Conservation (phyloP, 2,888 invertebrate species). For the Athalia cordata region DNA sequence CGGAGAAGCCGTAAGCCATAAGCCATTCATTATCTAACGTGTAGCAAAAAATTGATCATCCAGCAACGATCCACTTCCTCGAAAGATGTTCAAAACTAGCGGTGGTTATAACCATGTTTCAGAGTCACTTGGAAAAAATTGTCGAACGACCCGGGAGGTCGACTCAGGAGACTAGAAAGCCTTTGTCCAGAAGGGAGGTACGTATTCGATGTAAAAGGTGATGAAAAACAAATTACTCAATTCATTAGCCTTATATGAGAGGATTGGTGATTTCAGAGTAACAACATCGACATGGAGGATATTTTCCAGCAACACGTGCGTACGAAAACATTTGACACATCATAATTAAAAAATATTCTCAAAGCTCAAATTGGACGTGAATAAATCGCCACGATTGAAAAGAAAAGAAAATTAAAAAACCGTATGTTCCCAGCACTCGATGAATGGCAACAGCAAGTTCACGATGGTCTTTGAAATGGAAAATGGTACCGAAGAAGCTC, state of each 20-base stretch:
- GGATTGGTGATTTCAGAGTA: constrained; percentile 73
- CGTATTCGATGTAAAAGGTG: constrained; percentile 52
- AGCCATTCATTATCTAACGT: background rate
- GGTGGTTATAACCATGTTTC: constrained; percentile 55
- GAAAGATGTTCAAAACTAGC: background rate
- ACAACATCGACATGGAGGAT: constrained; percentile 81
- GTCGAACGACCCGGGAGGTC: constrained; percentile 86
- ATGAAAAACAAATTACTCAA: background rate
- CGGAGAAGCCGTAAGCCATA: constrained; percentile 87
- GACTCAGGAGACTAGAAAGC: constrained; percentile 74
- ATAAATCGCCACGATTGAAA: background rate
- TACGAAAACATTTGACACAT: constrained; percentile 40
- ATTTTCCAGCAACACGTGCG: constrained; percentile 78
- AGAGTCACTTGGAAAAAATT: constrained; percentile 92
- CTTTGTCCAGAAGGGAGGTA: constrained; percentile 75
- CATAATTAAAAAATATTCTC: too few species aligned
- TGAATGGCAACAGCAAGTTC: constrained; percentile 79
- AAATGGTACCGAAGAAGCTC: constrained; percentile 81
- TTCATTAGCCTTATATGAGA: background rate
- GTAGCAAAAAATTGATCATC: background rate
- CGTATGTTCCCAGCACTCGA: constrained; percentile 60
- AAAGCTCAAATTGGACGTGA: too few species aligned
- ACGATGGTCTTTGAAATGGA: constrained; percentile 91
- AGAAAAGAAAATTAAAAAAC: background rate
- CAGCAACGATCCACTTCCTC: background rate